Evolutionary conservation across 2,113 vertebrate species (phyloP).

Genomic region (Pollimyrus isidori): DNA sequence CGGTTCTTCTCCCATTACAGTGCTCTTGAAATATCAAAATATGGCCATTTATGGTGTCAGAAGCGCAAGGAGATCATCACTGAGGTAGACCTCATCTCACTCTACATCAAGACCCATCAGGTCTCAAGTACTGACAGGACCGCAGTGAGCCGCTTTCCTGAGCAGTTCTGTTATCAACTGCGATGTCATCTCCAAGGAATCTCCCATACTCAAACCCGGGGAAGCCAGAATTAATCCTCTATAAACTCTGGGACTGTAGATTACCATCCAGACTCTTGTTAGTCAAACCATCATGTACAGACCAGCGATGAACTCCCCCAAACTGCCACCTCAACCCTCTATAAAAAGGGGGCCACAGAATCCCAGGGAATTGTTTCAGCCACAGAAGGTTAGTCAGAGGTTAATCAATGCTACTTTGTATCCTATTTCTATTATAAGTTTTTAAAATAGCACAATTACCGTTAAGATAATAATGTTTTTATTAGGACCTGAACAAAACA

Average conservation of each 20-base stretch:
- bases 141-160: conserved; percentile 18
- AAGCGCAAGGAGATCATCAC: conserved; percentile 14
- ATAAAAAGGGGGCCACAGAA: not conserved
- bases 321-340: not conserved
- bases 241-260: conserved; percentile 33
- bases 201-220: conserved; percentile 26
- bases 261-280: conserved; percentile 43
- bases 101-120: conserved; percentile 2
- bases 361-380: not conserved
- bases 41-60: not conserved
- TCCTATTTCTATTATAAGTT: not conserved
- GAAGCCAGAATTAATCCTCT: conserved; percentile 31
- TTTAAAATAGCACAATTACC: not conserved
- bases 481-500: not conserved
- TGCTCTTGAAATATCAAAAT: not conserved
- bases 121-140: conserved; percentile 25
- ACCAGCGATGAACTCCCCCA: not conserved
- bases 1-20: not conserved
- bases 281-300: not conserved
- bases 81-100: conserved; percentile 7
- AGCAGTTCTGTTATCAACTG: conserved; percentile 35
- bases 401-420: not conserved
- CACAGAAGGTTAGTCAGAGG: not conserved
- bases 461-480: not conserved
- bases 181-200: conserved; percentile 40